Base-by-base conservation (phyloP, 2,113 vertebrate genomes). In the Pungitius pungitius region DNA sequence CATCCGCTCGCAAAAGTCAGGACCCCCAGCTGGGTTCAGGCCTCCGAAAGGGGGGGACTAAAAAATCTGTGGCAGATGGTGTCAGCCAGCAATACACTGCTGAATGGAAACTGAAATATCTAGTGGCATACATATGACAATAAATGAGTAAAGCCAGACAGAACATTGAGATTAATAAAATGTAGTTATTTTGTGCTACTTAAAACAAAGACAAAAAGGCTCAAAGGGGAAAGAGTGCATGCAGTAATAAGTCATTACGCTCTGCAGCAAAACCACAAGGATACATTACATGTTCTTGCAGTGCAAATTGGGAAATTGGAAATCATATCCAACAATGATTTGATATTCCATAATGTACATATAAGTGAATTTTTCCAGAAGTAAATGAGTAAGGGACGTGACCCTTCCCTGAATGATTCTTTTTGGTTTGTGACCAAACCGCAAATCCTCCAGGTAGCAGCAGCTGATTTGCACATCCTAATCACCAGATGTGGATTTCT, bases 401-500 rank as follows among this genome's bases (percentile, higher is more conserved):
- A 43, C 27, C 20, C n/a, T 3, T 76, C 56, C 64, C 57, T 30
- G 58, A 27, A 62, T 39, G 45, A 61, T 20, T 18, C 17, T 24
- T 51, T 51, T 22, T 27, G 67, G 27, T 58, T 11, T 1, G 9
- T 26, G 18, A 45, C 54, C 60, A 43, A 10, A 15, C 54, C n/a
- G 0, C 13, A 2, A 8, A 8, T 37, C 62, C 39, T 69, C 58
- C 57, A 0, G 26, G 52, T 52, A 10, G 20, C 59, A 10, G 33
- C 70, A 4, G 12, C 59, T n/a, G 27, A 81, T 81, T 62, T 65
- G 75, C 52, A 69, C 59, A 3, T 70, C 33, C 6, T 69, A 62
- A 85, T 78, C 74, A 73, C 30, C 83, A 70, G 71, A 67, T 81
- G 83, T 85, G 69, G 52, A 60, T 85, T 77, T 84, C 30, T 30